Conservation (phyloP, 2,888 invertebrate species). For the Lepidonotus clava region DNA sequence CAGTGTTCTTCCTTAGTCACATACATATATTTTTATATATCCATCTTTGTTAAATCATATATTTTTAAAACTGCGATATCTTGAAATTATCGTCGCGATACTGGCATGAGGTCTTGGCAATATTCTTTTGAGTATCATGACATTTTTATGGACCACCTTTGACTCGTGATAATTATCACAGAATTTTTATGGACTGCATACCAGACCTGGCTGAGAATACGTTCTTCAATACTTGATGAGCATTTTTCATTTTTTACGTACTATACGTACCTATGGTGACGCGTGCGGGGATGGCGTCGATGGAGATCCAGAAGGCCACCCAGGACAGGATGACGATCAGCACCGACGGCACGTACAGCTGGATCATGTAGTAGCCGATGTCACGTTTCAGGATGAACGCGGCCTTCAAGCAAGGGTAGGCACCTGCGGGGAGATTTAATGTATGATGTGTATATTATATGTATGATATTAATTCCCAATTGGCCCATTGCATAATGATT, state of each 20-base stretch:
- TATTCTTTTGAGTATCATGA: too few species aligned
- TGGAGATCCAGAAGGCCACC: slow-evolving; percentile 96
- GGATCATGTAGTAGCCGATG: slow-evolving; percentile 67
- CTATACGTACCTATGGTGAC: slow-evolving; percentile 50
- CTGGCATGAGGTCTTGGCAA: too few species aligned
- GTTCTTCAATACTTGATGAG: background rate
- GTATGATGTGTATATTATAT: background rate
- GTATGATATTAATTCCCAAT: background rate
- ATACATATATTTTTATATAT: too few species aligned
- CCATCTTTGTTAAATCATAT: too few species aligned
- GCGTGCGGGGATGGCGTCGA: slow-evolving; percentile 90
- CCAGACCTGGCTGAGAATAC: background rate
- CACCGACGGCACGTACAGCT: slow-evolving; percentile 65
- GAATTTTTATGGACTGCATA: background rate
- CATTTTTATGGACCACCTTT: background rate
- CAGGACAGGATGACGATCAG: slow-evolving; percentile 94
- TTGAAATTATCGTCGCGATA: too few species aligned
- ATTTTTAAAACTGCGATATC: too few species aligned
- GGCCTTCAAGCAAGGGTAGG: slow-evolving; percentile 65
- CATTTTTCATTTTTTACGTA: background rate
- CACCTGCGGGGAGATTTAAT: slow-evolving; percentile 58
- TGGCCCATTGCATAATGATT: background rate
- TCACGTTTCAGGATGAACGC: slow-evolving; percentile 65
- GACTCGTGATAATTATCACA: background rate
- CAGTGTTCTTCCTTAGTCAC: too few species aligned